Base-by-base conservation (phyloP, 2,888 invertebrate genomes). In the Hololepta plana region DNA sequence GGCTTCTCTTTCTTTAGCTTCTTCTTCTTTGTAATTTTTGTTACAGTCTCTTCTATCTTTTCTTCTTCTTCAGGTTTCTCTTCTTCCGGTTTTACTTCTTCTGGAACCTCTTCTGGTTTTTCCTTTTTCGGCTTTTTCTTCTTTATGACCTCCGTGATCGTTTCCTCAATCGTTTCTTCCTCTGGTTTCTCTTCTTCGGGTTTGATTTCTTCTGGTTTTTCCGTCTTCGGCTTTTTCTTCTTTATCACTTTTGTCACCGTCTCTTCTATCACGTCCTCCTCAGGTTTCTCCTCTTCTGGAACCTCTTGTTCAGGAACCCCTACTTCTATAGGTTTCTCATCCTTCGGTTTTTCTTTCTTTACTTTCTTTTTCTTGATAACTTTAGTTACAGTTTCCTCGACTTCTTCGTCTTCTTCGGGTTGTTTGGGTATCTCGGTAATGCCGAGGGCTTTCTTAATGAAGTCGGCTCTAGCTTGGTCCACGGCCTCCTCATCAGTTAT, bases 261-360 rank as follows among this genome's bases (percentile, higher is more conserved):
- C 4, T 23, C 28, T 22, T 30, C 32, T 34, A 46, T 44, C 25
- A 51, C 42, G 32, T 46, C 52, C 4, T 42, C 44, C 29, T 38
- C 35, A 36, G 42, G 27, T 41, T 44, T 38, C 29, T 40, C 32
- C 26, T 11, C 24, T 24, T 17, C 32, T 21, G 15, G 31, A 43
- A 47, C 26, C 16, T 29, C 12, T 6, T 16, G 9, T 23, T 32
- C 28, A 10, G 9, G 38, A 8, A 8, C 17, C 17, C 7, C 17
- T 17, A 38, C 39, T 25, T 38, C 35, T 3, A 35, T 27, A 6
- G 29, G 6, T 16, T 19, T 23, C 16, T 19, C 30, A 13, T 28
- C 24, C 27, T 2, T 25, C 28, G 15, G 31, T 27, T 19, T 25
- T 14, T 9, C 32, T n/a, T n/a, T n/a, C n/a, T n/a, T n/a, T 29